These are phyloP conservation scores for Thunnus albacares DNA, from an alignment of 2,797 vertebrate species.

Conservation along the genomic window DNA sequence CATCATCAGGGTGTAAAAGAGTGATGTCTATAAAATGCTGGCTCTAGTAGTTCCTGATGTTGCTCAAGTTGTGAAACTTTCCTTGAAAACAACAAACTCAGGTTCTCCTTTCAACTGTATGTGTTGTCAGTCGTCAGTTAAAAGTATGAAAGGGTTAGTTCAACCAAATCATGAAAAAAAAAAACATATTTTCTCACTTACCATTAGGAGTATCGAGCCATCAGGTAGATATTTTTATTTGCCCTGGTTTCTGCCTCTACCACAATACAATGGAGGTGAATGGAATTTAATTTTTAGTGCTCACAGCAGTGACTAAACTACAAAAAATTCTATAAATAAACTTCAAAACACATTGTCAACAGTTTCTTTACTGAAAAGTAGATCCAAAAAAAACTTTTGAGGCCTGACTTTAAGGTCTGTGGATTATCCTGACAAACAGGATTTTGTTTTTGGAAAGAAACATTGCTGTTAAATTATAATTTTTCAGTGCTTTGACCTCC, in stretches of 20 bases:
- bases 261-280: too few relatives aligned
- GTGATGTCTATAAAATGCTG: conserved; percentile 10
- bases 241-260: not conserved
- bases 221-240: not conserved
- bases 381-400: conserved; percentile 17
- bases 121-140: too few relatives aligned
- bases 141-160: not conserved
- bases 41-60: not conserved
- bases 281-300: too few relatives aligned
- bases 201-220: not conserved
- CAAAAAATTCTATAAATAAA: not conserved
- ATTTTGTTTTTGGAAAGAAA: conserved; percentile 6
- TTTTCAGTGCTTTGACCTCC: not conserved
- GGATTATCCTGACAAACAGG: conserved; percentile 23
- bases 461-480: not conserved
- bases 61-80: conserved; percentile 6
- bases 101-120: too few relatives aligned
- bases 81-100: not conserved
- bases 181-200: not conserved
- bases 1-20: conserved; percentile 9
- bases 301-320: not conserved
- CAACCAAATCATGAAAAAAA: too few relatives aligned
- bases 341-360: conserved; percentile 6
- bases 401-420: conserved; percentile 12
- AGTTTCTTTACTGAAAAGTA: conserved; percentile 19